phyloP scores from a whole-genome alignment of 2,113 vertebrate species.

The Pelecanus crispus region DNA sequence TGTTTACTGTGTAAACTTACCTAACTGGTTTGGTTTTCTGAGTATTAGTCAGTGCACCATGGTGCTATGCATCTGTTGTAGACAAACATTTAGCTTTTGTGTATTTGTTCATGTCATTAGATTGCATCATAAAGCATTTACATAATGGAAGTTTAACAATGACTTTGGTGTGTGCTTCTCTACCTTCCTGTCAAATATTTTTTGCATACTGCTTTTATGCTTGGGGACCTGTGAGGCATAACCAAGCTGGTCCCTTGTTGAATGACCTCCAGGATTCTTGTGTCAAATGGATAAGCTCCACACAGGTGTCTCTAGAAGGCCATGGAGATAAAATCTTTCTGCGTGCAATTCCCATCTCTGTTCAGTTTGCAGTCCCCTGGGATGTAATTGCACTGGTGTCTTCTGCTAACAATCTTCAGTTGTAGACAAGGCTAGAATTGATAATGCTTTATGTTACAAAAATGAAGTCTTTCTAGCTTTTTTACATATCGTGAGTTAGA shows the following conservation, averaged over 20 bases:
- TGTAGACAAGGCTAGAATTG: neutral
- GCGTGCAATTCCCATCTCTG: neutral
- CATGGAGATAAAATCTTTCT: neutral
- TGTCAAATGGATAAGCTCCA: neutral
- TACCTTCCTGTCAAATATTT: neutral
- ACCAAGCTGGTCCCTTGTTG: neutral
- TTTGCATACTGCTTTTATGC: neutral
- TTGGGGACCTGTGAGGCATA: neutral
- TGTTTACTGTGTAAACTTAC: constrained; percentile 24
- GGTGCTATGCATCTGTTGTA: neutral
- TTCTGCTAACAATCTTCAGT: neutral
- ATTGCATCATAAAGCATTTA: neutral
- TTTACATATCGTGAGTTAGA: neutral
- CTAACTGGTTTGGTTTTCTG: neutral
- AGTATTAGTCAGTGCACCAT: neutral
- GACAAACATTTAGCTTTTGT: neutral
- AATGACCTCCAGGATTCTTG: neutral
- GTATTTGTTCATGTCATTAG: neutral
- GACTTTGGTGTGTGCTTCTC: neutral
- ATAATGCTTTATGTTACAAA: neutral
- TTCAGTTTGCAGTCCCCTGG: neutral
- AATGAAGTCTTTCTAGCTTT: neutral
- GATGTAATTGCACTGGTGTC: neutral
- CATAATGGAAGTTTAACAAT: neutral
- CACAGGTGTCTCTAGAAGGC: neutral